Evolutionary conservation across 1,140 invertebrate genomes (phyloP).

Genomic region (Zaprionus lachaisei): DNA sequence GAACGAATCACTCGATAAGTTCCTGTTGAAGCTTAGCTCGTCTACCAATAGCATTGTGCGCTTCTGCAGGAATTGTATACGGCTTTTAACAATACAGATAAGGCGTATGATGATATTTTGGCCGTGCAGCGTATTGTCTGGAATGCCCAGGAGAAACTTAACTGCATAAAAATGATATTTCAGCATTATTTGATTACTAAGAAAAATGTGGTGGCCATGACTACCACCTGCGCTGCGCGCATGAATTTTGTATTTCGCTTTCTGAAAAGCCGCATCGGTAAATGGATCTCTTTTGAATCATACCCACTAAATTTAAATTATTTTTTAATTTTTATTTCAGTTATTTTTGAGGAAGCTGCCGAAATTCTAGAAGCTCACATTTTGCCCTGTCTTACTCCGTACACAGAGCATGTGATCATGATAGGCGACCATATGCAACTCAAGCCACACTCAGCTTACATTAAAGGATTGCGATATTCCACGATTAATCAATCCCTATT

Average conservation of each 20-base stretch:
- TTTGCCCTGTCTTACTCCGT: conserved; percentile 87
- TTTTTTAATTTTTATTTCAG: conserved; percentile 14
- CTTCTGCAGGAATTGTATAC: conserved; percentile 84
- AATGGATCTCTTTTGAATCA: background rate
- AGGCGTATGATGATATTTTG: conserved; percentile 76
- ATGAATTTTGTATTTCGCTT: conserved; percentile 86
- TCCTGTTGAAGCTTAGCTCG: conserved; percentile 88
- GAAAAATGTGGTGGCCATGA: conserved; percentile 89
- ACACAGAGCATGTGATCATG: conserved; percentile 92
- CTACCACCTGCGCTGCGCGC: conserved; percentile 91
- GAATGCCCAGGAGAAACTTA: conserved; percentile 56
- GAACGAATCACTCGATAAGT: conserved; percentile 95
- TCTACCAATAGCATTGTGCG: conserved; percentile 87
- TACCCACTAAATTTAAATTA: background rate
- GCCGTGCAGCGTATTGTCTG: conserved; percentile 13
- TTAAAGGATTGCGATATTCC: background rate
- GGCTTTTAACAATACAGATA: conserved; percentile 76
- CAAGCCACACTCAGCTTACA: conserved; percentile 87
- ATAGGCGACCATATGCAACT: conserved; percentile 93
- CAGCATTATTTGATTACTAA: conserved; percentile 57
- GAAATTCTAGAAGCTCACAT: conserved; percentile 93
- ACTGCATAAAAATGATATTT: conserved; percentile 67
- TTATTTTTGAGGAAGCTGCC: conserved; percentile 92
- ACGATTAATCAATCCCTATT: conserved; percentile 88
- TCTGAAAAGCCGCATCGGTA: conserved; percentile 30